Percentiles rank a stretch among this genome's conserved stretches.
These are phyloP conservation scores for Amphiprion ocellaris DNA, from an alignment of 2,113 vertebrate genomes.

Conservation along the genomic window DNA sequence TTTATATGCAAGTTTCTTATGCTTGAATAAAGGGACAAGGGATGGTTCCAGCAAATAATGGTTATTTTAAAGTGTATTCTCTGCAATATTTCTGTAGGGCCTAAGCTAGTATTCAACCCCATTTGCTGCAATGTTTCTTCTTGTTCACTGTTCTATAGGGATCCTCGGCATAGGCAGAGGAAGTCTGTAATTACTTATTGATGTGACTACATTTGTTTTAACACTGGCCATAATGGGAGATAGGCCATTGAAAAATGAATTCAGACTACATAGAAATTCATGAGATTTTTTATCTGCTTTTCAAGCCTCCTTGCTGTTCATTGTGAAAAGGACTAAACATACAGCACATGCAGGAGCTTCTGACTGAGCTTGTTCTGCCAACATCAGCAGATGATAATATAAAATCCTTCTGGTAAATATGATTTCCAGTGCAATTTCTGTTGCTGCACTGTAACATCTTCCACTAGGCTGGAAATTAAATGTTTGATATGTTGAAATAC, in stretches of 20 bases:
- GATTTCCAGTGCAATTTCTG: conserved; percentile 26
- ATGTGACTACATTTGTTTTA: conserved; percentile 47
- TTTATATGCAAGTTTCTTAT: background rate
- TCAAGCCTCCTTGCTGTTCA: background rate
- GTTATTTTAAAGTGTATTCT: conserved; percentile 2
- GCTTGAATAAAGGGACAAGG: conserved; percentile 26
- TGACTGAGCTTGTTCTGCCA: background rate
- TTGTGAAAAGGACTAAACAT: background rate
- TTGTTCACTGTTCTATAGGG: conserved; percentile 38
- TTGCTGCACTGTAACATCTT: conserved; percentile 19
- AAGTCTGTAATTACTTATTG: conserved; percentile 55
- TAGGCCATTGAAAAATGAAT: background rate
- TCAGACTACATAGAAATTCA: background rate
- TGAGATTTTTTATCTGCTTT: background rate
- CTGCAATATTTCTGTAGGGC: background rate
- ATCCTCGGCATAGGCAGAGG: background rate
- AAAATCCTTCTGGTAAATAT: conserved; percentile 19
- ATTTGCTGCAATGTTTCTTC: conserved; percentile 46
- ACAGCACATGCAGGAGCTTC: background rate
- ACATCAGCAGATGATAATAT: conserved; percentile 24
- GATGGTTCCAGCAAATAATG: background rate
- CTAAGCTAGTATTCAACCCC: conserved; percentile 33
- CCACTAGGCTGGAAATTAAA: conserved; percentile 64
- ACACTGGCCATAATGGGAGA: conserved; percentile 6
- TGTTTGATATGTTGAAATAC: conserved; percentile 70